phyloP scores from a whole-genome alignment of 2,888 invertebrate genomes.

The Harpalus rubripes region DNA sequence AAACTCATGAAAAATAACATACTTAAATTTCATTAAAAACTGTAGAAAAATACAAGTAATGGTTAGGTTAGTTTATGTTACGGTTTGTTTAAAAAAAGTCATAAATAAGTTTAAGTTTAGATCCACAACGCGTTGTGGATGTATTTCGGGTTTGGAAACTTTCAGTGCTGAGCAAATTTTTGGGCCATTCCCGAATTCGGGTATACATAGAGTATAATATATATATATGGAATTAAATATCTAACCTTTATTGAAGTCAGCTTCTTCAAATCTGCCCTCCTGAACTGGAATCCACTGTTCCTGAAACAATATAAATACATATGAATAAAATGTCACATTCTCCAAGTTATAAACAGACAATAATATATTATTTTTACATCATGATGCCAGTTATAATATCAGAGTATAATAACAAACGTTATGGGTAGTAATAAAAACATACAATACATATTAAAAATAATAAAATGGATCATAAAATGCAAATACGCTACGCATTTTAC shows the following conservation, averaged over 20 bases:
- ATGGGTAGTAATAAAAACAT: background rate
- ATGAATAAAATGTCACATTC: background rate
- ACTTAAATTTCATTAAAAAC: too few species aligned
- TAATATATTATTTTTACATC: background rate
- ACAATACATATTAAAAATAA: background rate
- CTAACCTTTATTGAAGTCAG: background rate
- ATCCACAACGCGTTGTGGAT: too few species aligned
- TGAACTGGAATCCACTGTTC: background rate
- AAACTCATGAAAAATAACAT: too few species aligned
- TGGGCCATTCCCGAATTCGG: too few species aligned
- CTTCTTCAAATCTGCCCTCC: background rate
- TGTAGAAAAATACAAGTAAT: too few species aligned
- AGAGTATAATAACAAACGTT: background rate
- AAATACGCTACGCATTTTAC: background rate
- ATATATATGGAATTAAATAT: too few species aligned
- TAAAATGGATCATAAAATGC: background rate
- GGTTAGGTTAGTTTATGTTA: too few species aligned
- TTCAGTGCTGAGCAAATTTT: too few species aligned
- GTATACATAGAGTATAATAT: too few species aligned
- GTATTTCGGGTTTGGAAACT: too few species aligned
- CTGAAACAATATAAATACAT: background rate
- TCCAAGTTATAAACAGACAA: background rate
- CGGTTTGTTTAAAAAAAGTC: background rate
- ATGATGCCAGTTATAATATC: background rate
- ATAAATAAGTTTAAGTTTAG: too few species aligned